Evolutionary conservation across 2,888 invertebrate genomes (phyloP).

Genomic region (Erebia epiphron): DNA sequence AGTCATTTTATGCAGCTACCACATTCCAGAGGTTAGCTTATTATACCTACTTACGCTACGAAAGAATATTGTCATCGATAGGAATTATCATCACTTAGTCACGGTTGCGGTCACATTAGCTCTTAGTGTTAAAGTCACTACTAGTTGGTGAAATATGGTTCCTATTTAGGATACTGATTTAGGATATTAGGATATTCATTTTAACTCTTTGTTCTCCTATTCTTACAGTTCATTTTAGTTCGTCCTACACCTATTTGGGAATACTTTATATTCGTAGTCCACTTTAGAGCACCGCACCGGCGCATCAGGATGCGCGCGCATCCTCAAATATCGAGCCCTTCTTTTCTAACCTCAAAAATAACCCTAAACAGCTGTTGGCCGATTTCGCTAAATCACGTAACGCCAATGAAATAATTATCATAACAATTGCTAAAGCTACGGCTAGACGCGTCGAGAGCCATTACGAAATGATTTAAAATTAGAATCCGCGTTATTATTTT

Average conservation of each 20-base stretch:
- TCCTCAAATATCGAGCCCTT: constrained; percentile 68
- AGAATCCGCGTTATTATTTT: constrained; percentile 64
- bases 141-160: not conserved
- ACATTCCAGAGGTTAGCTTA: not conserved
- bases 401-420: constrained; percentile 49
- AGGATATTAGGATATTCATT: too few relatives aligned
- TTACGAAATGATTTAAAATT: constrained; percentile 78
- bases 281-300: constrained; percentile 40
- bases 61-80: not conserved
- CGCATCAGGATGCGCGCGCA: constrained; percentile 74
- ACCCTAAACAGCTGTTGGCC: constrained; percentile 71
- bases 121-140: constrained; percentile 29
- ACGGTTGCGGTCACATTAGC: constrained; percentile 27
- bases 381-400: constrained; percentile 47
- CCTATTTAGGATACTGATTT: not conserved
- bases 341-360: constrained; percentile 74
- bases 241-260: constrained; percentile 2
- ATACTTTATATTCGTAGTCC: constrained; percentile 22
- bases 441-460: constrained; percentile 60
- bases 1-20: not conserved
- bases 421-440: constrained; percentile 50
- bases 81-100: constrained; percentile 4
- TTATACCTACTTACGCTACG: not conserved
- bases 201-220: not conserved
- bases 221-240: constrained; percentile 22